Evolutionary conservation across 2,113 vertebrate species (phyloP), one percentile per base, ranked within the genome.

Genomic region (Bothrops jararaca): DNA sequence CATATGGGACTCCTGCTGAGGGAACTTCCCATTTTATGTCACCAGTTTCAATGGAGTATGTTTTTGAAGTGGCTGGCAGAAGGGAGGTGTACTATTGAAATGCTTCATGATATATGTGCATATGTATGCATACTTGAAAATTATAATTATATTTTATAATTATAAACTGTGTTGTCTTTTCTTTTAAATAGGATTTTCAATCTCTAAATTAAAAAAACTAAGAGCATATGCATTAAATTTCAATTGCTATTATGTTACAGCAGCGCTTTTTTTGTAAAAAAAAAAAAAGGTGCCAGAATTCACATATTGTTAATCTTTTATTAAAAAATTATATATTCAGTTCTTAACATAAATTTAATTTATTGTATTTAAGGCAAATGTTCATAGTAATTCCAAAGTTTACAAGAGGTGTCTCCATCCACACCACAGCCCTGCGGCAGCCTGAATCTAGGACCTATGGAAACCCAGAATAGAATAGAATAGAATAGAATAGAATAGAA

Each of bases 61-160:
- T 91, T 23, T 88, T 92, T 56, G 34, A 90, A 92, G 52, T 74
- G 64, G 86, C 57, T 89, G 64, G 29, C 50, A 80, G 22, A 92
- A 92, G n/a, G 9, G 22, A 80, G 52, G 18, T 1, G 39, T 2
- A 39, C 24, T 24, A 34, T 1, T 80, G 92, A 5, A 34, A 91
- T 9, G 57, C 4, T n/a, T 94, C 88, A 74, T 89, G 1, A 39
- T 57, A 15, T 92, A 20, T 3, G 52, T 45, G 22, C 86, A 91
- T 5, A 29, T 0, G 1, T 22, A 74, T 20, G 0, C 48, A 22
- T 56, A 91, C 88, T 11, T 93, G 89, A 5, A 50, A 87, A 52
- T 64, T 64, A n/a, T 5, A 64, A 53, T 53, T 52, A 52, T 52
- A 15, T 29, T 48, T 48, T 48, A 48, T 48, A 87, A 13, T 53